These are phyloP conservation scores for Pollicipes pollicipes DNA, from an alignment of 1,140 invertebrate species.

Conservation along the genomic window DNA sequence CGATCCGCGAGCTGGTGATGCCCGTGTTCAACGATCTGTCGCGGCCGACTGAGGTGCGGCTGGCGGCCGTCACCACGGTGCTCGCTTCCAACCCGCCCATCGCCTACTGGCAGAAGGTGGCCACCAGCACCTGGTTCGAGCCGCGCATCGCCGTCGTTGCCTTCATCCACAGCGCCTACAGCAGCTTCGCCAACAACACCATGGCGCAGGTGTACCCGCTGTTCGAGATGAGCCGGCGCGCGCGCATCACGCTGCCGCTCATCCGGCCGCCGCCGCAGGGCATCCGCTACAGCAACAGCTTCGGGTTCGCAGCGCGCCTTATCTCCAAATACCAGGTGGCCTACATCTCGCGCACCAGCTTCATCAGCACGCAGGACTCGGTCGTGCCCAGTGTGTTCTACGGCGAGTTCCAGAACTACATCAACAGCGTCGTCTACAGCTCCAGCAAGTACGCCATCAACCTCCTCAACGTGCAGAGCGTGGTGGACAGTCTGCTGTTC, in stretches of 20 bases:
- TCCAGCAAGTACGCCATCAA: too few species aligned
- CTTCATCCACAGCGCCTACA: slow-evolving; percentile 14
- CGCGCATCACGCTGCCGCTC: neutral
- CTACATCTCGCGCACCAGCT: neutral
- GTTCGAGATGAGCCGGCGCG: neutral
- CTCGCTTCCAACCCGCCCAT: slow-evolving; percentile 12
- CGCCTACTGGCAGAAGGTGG: slow-evolving; percentile 12
- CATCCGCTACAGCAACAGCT: neutral
- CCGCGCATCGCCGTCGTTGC: slow-evolving; percentile 11
- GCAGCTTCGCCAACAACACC: slow-evolving; percentile 9
- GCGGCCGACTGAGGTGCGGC: slow-evolving; percentile 10
- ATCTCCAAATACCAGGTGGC: neutral
- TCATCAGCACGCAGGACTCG: neutral
- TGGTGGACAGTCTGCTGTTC: neutral
- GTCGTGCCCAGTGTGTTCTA: neutral
- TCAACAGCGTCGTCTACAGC: neutral
- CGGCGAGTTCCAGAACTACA: neutral
- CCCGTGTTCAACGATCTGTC: neutral
- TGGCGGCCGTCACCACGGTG: slow-evolving; percentile 16
- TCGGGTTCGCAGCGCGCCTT: neutral
- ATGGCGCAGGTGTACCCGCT: neutral
- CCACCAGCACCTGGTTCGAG: slow-evolving; percentile 17
- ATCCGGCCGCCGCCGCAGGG: neutral
- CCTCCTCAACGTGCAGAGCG: neutral
- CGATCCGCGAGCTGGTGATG: neutral